These are phyloP conservation scores for Planococcus citri DNA, from an alignment of 1,140 invertebrate genomes.

Conservation along the genomic window DNA sequence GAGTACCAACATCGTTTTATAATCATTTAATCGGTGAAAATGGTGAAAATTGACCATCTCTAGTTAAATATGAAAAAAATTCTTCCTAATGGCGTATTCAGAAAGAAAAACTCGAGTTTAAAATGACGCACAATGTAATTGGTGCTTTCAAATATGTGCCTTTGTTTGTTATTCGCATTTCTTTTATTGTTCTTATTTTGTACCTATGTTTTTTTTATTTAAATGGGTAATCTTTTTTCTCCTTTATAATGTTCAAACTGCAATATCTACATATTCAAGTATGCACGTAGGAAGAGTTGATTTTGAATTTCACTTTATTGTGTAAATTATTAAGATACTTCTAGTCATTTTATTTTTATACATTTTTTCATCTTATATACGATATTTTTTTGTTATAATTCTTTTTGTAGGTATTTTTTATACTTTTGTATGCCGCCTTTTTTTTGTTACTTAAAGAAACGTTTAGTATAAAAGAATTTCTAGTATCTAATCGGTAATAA, in stretches of 20 bases:
- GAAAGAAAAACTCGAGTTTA: not conserved
- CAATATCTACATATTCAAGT: not conserved
- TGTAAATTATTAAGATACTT: not conserved
- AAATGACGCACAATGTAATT: constrained; percentile 9
- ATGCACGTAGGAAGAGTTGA: not conserved
- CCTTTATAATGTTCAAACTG: too few species aligned
- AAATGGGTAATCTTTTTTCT: too few species aligned
- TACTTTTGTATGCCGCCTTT: not conserved
- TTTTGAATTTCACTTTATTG: not conserved
- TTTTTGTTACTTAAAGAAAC: not conserved
- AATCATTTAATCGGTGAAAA: not conserved
- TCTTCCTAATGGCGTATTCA: not conserved
- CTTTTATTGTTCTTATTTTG: too few species aligned
- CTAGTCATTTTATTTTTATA: not conserved
- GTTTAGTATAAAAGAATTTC: not conserved
- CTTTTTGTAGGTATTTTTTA: not conserved
- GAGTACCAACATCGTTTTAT: constrained; percentile 13
- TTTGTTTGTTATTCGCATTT: constrained; percentile 9
- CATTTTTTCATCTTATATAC: not conserved
- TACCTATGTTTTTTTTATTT: not conserved
- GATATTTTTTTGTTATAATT: not conserved
- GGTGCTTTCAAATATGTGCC: constrained; percentile 14
- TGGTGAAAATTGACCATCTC: not conserved
- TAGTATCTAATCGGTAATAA: not conserved
- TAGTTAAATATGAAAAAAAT: not conserved